Evolutionary conservation across 2,888 invertebrate genomes (phyloP), one percentile per base, ranked within the genome.

Genomic region (Lysandra coridon): DNA sequence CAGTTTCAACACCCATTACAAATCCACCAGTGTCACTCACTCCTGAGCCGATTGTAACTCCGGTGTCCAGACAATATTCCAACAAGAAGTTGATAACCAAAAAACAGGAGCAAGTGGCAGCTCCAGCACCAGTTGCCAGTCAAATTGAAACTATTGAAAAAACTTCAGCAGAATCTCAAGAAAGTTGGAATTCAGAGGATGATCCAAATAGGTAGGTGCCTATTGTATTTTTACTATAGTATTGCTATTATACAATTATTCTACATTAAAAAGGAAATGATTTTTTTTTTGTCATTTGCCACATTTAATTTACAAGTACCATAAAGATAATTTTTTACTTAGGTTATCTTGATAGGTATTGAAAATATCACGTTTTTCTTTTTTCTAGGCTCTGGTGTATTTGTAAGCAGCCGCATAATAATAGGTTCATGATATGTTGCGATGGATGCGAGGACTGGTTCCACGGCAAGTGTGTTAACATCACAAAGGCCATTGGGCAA

Each of bases 361-460:
- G 17, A 57, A n/a, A 62, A 62, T 62, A 23, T 62, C 62, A 62
- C 30, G 12, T 3, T 12, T 64, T 69, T 23, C 62, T 77, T 44
- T 37, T 79, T 83, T 88, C 73, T 83, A 96, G 98, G 88, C 93
- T 99, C 79, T 99, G 99, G 98, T 99, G 99, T 90, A 97, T 99
- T 87, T 99, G 99, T 88, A 97, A 97, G 84, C 98, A 98, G 87
- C 99, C 99, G 0, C 98, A 99, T 89, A 98, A 98, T 86, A 98
- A 99, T 90, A 95, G 98, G 79, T 99, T 99, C 88, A 99, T 99
- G 99, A 99, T 99, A 85, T 98, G 98, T 89, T 99, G 99, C 90
- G 99, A 99, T 90, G 96, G 96, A 17, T 99, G 99, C 89, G 98
- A 98, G 88, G 98, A 99, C 88, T 99, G 99, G 99, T 99, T 98